Conservation (phyloP, 2,888 invertebrate genomes). For the Iselma pallidipennis region DNA sequence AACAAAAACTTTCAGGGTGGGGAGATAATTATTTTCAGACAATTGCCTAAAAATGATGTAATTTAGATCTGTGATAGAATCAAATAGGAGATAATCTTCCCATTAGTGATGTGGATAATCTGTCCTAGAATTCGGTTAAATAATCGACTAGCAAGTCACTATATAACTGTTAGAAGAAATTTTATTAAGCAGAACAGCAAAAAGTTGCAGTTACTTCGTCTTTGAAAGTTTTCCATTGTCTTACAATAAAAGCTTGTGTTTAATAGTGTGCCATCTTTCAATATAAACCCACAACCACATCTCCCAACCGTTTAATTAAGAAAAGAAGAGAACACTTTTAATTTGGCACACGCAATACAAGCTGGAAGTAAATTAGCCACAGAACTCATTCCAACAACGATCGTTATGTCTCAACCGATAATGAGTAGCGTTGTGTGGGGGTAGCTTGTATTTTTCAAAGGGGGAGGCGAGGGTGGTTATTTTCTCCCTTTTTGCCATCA, state of each 20-base stretch:
- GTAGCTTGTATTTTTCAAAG: constrained; percentile 5
- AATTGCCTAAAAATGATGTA: too few relatives aligned
- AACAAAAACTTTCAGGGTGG: too few relatives aligned
- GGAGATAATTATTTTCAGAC: too few relatives aligned
- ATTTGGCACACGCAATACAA: constrained; percentile 12
- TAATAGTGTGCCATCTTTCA: not conserved
- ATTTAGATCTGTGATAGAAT: too few relatives aligned
- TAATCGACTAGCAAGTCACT: too few relatives aligned
- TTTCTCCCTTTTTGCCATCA: not conserved
- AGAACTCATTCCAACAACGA: not conserved
- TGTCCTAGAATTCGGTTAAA: too few relatives aligned
- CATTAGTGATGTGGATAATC: too few relatives aligned
- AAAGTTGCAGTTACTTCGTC: not conserved
- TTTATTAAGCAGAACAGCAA: too few relatives aligned
- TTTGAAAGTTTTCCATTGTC: not conserved
- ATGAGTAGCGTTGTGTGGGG: constrained; percentile 14
- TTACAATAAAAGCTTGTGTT: not conserved
- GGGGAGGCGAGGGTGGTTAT: not conserved
- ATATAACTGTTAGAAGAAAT: too few relatives aligned
- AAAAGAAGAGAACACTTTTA: constrained; percentile 19
- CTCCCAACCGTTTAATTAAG: constrained; percentile 18
- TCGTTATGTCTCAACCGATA: constrained; percentile 17
- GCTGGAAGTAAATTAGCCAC: constrained; percentile 17
- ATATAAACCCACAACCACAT: not conserved
- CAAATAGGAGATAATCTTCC: too few relatives aligned